Percentiles rank a stretch among this genome's conserved stretches.
phyloP scores from a whole-genome alignment of 2,888 invertebrate species.

The Drosophila testacea region DNA sequence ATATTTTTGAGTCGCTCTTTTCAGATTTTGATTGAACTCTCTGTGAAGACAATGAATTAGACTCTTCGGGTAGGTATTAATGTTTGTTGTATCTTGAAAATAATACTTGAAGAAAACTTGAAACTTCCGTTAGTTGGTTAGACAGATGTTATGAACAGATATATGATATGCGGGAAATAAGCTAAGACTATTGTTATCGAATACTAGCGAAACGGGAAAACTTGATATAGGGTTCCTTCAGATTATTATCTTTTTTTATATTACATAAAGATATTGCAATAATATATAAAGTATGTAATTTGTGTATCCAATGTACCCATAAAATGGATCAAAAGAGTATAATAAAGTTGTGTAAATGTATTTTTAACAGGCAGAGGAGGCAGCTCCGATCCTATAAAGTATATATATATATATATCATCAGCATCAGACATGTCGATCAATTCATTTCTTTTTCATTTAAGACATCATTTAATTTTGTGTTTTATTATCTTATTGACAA shows the following conservation, averaged over 20 bases:
- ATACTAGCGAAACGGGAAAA: not conserved
- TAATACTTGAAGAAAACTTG: slow-evolving; percentile 14
- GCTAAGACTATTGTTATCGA: slow-evolving; percentile 9
- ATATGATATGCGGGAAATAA: slow-evolving; percentile 19
- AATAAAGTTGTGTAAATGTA: slow-evolving; percentile 20
- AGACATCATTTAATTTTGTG: not conserved
- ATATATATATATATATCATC: slow-evolving; percentile 13
- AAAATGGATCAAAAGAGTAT: slow-evolving; percentile 3
- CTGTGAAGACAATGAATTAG: slow-evolving; percentile 14
- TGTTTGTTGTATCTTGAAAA: not conserved
- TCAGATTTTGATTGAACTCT: slow-evolving; percentile 46
- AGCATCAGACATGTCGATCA: not conserved
- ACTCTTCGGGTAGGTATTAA: not conserved
- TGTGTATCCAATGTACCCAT: slow-evolving; percentile 4
- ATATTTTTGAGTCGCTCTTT: slow-evolving; percentile 12
- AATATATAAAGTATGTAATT: slow-evolving; percentile 1
- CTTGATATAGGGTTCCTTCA: not conserved
- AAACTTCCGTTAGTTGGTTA: slow-evolving; percentile 5
- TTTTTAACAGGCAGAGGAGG: slow-evolving; percentile 20
- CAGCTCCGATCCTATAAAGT: slow-evolving; percentile 14
- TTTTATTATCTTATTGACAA: not conserved
- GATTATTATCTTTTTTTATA: slow-evolving; percentile 9
- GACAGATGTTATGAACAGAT: slow-evolving; percentile 1
- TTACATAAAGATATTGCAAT: not conserved
- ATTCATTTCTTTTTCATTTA: not conserved